Conservation (phyloP, 2,113 vertebrate genomes). For the Salvelinus sp. region DNA sequence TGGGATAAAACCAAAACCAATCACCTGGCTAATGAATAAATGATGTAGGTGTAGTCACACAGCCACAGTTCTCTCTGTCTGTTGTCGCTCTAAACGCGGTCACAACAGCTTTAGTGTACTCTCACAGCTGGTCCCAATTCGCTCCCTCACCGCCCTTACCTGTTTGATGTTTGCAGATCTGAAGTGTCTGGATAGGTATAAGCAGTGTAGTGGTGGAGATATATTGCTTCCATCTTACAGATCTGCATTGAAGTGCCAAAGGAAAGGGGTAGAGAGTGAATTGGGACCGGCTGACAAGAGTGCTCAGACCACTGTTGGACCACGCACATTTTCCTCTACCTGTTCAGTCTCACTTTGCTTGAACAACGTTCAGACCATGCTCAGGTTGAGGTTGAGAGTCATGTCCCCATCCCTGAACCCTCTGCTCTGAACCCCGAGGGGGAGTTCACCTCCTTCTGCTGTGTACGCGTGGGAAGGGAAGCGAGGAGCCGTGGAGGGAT, state of each 20-base stretch:
- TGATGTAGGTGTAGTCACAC: background rate
- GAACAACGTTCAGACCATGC: background rate
- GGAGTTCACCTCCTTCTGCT: background rate
- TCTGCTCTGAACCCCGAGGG: background rate
- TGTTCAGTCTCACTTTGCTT: too few relatives aligned
- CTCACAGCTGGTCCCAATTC: too few relatives aligned
- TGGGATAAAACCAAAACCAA: background rate
- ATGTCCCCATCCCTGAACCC: slow-evolving; percentile 6
- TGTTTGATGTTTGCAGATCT: too few relatives aligned
- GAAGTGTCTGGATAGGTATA: too few relatives aligned
- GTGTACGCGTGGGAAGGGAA: slow-evolving; percentile 67
- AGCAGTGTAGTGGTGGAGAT: too few relatives aligned
- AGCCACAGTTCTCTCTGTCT: background rate
- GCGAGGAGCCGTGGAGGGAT: slow-evolving; percentile 71
- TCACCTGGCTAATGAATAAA: background rate
- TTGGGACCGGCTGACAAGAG: background rate
- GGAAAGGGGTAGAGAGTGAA: background rate
- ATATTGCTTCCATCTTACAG: too few relatives aligned
- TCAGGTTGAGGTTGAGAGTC: background rate
- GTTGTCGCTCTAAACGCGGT: too few relatives aligned
- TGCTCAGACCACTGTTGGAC: background rate
- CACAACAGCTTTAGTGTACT: too few relatives aligned
- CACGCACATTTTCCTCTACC: too few relatives aligned
- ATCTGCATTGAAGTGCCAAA: too few relatives aligned
- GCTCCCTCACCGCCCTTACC: too few relatives aligned